Evolutionary conservation across 2,888 invertebrate species (phyloP).

Genomic region (Amphipyra berbera): DNA sequence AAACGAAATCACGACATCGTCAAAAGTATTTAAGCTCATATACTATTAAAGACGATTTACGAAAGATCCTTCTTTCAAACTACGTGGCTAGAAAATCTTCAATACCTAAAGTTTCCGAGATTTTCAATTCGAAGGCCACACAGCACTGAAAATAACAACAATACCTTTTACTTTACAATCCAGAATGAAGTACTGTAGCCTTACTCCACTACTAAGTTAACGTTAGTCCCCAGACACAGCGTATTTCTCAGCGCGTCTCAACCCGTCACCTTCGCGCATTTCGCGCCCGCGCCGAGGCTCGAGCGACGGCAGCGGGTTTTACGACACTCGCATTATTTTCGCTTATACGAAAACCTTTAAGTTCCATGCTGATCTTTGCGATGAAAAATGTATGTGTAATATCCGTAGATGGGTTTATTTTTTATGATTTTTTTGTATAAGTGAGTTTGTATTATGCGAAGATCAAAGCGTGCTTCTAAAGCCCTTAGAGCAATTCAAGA

Average conservation of each 20-base stretch:
- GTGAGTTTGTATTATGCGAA: conserved; percentile 36
- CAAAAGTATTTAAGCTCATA: too few relatives aligned
- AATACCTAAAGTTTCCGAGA: too few relatives aligned
- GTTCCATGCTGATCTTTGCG: conserved; percentile 44
- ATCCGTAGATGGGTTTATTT: conserved; percentile 45
- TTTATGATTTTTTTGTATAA: conserved; percentile 59
- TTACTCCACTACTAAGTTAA: conserved; percentile 39
- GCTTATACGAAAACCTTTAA: conserved; percentile 57
- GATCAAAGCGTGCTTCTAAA: conserved; percentile 34
- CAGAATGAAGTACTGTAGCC: conserved; percentile 16
- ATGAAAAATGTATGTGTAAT: conserved; percentile 59
- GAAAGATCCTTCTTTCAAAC: too few relatives aligned
- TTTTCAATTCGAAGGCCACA: not conserved
- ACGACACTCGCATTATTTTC: conserved; percentile 49
- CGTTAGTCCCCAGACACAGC: conserved; percentile 36
- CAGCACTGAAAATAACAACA: conserved; percentile 12
- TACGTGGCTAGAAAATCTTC: too few relatives aligned
- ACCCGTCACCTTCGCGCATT: conserved; percentile 18
- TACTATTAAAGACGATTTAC: too few relatives aligned
- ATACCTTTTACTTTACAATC: conserved; percentile 42
- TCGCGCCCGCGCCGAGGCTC: not conserved
- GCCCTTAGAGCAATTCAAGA: conserved; percentile 2
- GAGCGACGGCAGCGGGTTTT: conserved; percentile 27
- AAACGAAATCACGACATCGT: too few relatives aligned
- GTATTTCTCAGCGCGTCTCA: conserved; percentile 46